Evolutionary conservation across 1,140 invertebrate genomes (phyloP).

Genomic region (Tribolium castaneum): DNA sequence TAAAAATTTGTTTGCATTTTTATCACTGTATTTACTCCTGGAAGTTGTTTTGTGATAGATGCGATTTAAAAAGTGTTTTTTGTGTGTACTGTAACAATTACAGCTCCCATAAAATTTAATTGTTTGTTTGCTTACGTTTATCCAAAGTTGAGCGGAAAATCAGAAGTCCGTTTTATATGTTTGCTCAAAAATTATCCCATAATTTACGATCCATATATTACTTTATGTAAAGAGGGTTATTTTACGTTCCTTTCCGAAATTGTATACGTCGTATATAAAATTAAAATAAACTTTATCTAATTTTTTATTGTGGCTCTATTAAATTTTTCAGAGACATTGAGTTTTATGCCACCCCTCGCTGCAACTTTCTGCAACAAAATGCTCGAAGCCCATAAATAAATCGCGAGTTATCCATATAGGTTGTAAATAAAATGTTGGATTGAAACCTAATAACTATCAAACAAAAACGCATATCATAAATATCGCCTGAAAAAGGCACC

Average conservation of each 20-base stretch:
- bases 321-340: constrained; percentile 14
- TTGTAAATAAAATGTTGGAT: background rate
- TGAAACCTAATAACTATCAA: constrained; percentile 19
- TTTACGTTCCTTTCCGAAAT: constrained; percentile 17
- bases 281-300: constrained; percentile 31
- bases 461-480: constrained; percentile 5
- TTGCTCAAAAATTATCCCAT: constrained; percentile 38
- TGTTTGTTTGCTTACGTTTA: constrained; percentile 40
- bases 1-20: background rate
- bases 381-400: background rate
- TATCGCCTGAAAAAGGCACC: background rate
- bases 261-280: constrained; percentile 2
- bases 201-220: constrained; percentile 41
- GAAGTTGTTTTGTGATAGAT: background rate
- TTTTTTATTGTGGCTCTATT: constrained; percentile 22
- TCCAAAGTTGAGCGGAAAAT: constrained; percentile 39
- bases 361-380: constrained; percentile 11
- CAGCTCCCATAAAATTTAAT: constrained; percentile 37
- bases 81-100: constrained; percentile 38
- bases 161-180: constrained; percentile 42
- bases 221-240: constrained; percentile 33
- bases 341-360: background rate
- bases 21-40: background rate
- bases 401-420: background rate
- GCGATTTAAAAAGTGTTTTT: constrained; percentile 11